Evolutionary conservation across 2,888 invertebrate genomes (phyloP).

Genomic region (Alentia gelatinosa): DNA sequence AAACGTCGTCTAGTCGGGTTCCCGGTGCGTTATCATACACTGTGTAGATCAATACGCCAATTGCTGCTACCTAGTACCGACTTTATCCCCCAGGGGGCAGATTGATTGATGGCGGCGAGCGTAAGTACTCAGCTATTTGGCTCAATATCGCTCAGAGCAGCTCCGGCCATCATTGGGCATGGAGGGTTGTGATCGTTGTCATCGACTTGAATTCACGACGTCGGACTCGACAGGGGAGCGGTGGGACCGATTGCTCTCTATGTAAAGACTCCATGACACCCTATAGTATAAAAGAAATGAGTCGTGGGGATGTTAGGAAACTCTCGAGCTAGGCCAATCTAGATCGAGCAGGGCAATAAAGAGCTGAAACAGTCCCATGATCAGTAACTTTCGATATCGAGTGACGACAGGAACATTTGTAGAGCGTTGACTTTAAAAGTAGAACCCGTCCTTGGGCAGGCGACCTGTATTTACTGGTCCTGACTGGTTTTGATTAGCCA

Average conservation of each 20-base stretch:
- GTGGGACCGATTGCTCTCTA: background rate
- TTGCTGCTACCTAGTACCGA: conserved; percentile 42
- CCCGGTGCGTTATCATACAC: conserved; percentile 7
- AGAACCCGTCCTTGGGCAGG: too few species aligned
- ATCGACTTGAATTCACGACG: conserved; percentile 36
- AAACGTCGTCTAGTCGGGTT: background rate
- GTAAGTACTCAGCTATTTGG: conserved; percentile 46
- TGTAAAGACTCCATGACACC: background rate
- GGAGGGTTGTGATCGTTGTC: conserved; percentile 27
- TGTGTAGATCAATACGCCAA: conserved; percentile 24
- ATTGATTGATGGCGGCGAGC: conserved; percentile 44
- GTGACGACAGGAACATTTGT: too few species aligned
- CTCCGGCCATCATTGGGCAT: background rate
- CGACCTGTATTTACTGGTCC: background rate
- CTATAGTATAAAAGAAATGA: background rate
- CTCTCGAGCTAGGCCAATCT: too few species aligned
- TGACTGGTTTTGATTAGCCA: background rate
- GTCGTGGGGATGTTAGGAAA: background rate
- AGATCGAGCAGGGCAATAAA: too few species aligned
- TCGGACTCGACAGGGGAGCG: background rate
- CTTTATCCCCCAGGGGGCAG: conserved; percentile 40
- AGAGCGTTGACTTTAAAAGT: too few species aligned
- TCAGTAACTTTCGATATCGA: too few species aligned
- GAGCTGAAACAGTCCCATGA: too few species aligned
- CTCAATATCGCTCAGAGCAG: conserved; percentile 42